These are phyloP conservation scores for Danio kyathit DNA, from an alignment of 2,797 vertebrate genomes.

Conservation along the genomic window DNA sequence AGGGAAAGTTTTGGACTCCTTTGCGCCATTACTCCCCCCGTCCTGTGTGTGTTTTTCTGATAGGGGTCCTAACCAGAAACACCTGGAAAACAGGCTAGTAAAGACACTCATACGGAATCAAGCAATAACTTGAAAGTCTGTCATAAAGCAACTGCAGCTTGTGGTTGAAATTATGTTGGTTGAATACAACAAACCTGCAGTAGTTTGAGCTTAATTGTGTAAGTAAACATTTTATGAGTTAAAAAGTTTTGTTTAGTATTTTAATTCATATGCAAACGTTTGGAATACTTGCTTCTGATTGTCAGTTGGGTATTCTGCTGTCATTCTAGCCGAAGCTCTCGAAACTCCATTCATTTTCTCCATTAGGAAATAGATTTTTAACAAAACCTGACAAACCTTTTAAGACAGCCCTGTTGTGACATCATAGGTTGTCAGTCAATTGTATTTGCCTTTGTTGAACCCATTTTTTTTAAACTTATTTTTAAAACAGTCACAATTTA, in stretches of 20 bases:
- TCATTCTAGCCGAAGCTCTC: too few species aligned
- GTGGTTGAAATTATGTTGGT: background rate
- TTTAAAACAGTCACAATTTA: too few species aligned
- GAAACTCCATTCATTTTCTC: too few species aligned
- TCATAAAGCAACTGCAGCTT: slow-evolving; percentile 40
- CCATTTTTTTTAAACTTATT: too few species aligned
- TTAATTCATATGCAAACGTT: background rate
- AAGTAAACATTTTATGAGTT: background rate
- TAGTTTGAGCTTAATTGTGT: slow-evolving; percentile 37
- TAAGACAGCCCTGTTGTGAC: too few species aligned
- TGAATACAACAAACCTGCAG: background rate
- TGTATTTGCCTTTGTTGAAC: too few species aligned
- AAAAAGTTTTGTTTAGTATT: background rate
- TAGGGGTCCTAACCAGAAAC: slow-evolving; percentile 75
- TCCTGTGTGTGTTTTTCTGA: slow-evolving; percentile 60
- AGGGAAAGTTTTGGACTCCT: slow-evolving; percentile 54
- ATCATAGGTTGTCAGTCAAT: too few species aligned
- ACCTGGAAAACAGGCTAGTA: slow-evolving; percentile 72
- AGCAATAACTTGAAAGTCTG: background rate
- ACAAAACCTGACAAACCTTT: too few species aligned
- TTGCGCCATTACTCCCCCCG: slow-evolving; percentile 1
- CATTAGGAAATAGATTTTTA: too few species aligned
- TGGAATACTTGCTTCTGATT: slow-evolving; percentile 1
- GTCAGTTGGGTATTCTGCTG: background rate
- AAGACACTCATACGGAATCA: background rate